Evolutionary conservation across 2,113 vertebrate genomes (phyloP), one percentile per base, ranked within the genome.

Genomic region (Alosa alosa): DNA sequence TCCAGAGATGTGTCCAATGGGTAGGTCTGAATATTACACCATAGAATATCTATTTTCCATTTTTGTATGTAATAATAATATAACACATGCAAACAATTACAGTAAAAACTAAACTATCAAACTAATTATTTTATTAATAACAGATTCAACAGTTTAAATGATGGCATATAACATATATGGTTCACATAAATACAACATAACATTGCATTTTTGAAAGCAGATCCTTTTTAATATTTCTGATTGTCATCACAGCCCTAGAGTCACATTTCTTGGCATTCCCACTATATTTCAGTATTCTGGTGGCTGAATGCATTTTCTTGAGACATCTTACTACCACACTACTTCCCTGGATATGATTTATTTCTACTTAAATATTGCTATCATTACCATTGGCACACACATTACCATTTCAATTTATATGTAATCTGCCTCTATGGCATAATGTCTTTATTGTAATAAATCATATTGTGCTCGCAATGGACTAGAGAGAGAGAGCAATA

Each of bases 1-100:
- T 89, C 96, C 97, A 1, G 98, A 99, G 92, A 99, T 99, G 98
- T 97, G 96, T 86, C 95, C 96, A 86, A 92, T 92, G 72, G 98
- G 98, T 99, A 97, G 1, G 94, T 90, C 44, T 60, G 3, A 49
- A 31, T 17, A 82, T 18, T 20, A 22, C 3, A 13, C 11, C 13
- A 20, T 18, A 5, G 81, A 52, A n/a, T 17, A 55, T n/a, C 78
- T 86, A 8, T 64, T 68, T 31, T 49, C 17, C 49, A 57, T 22
- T 18, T 20, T 57, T 57, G 20, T 22, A 60, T 60, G 3, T 60
- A 49, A 49, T 49, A 49, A 11, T 49, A 9, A 49, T 49, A 49
- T 13, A 49, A 22, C 55, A 4, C 6, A 22, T 60, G 55, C 20
- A 60, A 22, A 20, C 4, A 18, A 22, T 22, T 60, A 55, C 4